Evolutionary conservation across 92 coral and sea anemone species (phyloP), one percentile per base, ranked within the genome.

Genomic region (Isaurus tuberculatus): DNA sequence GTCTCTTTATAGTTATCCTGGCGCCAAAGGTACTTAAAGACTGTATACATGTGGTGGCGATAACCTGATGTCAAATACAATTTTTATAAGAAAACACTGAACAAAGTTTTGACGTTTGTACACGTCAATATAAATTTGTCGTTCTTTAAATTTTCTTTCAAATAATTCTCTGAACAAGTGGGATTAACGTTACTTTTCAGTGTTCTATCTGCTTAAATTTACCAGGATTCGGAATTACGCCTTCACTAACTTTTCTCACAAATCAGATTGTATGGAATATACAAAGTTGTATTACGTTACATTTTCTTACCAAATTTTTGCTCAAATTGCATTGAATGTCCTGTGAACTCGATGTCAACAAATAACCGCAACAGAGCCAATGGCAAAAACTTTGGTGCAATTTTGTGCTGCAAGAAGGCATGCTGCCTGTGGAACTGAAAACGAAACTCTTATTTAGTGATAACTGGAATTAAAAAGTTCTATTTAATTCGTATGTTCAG

Each of bases 41-140:
- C 88, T 0, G 99, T 80, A 80, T 96, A 96, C 99, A 96, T 96
- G 87, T 92, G 99, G 79, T 96, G 99, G 20, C 99, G 99, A 70
- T 94, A 94, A 70, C 98, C 99, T 96, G 60, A 63, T 7, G 22
- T 19, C 0, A 22, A 7, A 55, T 19, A n/a, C 19, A 55, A 19
- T 7, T 55, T 1, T 4, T 2, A 55, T 19, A 19, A 17, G 23
- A 17, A 55, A 2, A n/a, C 4, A 22, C 19, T 20, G 22, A 17
- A 55, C 3, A 55, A 22, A 4, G 1, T 22, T n/a, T 22, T n/a
- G 25, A 55, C 7, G 23, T 3, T 19, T n/a, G n/a, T n/a, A n/a
- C n/a, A n/a, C n/a, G n/a, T n/a, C n/a, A n/a, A n/a, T n/a, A n/a
- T n/a, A n/a, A n/a, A n/a, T n/a, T n/a, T n/a, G n/a, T n/a, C n/a